Evolutionary conservation across 2,113 vertebrate species (phyloP).

Genomic region (Thermophis baileyi): DNA sequence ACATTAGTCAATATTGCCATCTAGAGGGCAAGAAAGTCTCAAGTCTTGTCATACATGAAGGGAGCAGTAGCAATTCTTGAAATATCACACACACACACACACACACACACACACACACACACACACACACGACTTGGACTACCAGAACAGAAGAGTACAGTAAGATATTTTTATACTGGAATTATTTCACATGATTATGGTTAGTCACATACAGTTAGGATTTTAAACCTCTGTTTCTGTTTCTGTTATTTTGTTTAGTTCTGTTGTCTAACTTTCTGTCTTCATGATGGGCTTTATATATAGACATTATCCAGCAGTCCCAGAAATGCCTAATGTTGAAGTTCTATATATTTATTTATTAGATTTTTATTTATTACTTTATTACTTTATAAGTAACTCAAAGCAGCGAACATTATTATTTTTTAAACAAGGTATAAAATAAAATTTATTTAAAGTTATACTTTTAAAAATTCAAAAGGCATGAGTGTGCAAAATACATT

Average conservation of each 20-base stretch:
- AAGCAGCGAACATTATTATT: neutral
- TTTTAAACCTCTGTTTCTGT: neutral
- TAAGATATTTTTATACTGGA: neutral
- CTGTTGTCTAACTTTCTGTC: neutral
- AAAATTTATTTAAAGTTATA: slow-evolving; percentile 22
- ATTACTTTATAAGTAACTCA: neutral
- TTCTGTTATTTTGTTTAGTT: neutral
- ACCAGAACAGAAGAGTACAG: neutral
- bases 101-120: neutral
- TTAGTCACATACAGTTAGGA: neutral
- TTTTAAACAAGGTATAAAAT: neutral
- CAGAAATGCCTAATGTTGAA: neutral
- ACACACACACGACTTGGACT: neutral
- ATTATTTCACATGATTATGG: neutral
- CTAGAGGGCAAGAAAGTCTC: slow-evolving; percentile 43
- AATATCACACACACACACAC: neutral
- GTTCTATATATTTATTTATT: neutral
- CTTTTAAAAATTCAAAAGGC: slow-evolving; percentile 5
- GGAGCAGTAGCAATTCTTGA: neutral
- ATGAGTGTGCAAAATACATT: slow-evolving; percentile 31
- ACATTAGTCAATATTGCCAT: slow-evolving; percentile 68
- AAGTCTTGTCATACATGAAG: neutral
- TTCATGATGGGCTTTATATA: neutral
- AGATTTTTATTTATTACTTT: neutral
- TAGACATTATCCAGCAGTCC: neutral